Percentiles rank a stretch among this genome's conserved stretches.
Evolutionary conservation across 2,888 invertebrate genomes (phyloP).

Genomic region (Cyclophora albipunctata): DNA sequence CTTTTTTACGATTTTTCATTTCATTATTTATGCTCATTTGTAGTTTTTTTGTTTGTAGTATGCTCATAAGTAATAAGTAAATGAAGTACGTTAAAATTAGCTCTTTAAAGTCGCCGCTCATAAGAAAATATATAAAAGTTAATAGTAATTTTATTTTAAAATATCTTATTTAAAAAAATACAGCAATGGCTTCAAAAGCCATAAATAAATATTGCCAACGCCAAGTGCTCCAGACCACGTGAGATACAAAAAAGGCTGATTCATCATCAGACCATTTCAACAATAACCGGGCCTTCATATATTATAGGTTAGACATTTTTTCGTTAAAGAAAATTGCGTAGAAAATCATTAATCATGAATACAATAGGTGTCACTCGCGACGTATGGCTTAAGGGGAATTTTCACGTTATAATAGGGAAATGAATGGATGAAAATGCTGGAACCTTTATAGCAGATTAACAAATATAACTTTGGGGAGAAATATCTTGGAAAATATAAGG

Average conservation of each 20-base stretch:
- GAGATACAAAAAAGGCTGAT: constrained; percentile 13
- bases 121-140: too few species aligned
- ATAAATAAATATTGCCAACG: background rate
- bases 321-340: constrained; percentile 58
- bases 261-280: constrained; percentile 12
- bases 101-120: too few species aligned
- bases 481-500: too few species aligned
- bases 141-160: too few species aligned
- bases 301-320: constrained; percentile 41
- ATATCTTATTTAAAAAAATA: too few species aligned
- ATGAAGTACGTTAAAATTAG: too few species aligned
- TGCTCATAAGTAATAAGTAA: too few species aligned
- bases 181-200: background rate
- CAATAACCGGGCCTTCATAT: constrained; percentile 24
- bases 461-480: too few species aligned
- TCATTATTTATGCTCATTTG: too few species aligned
- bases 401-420: constrained; percentile 44
- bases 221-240: background rate
- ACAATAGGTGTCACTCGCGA: constrained; percentile 67
- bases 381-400: constrained; percentile 61
- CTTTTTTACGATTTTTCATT: too few species aligned
- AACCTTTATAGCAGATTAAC: too few species aligned
- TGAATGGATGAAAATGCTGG: constrained; percentile 49
- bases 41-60: too few species aligned
- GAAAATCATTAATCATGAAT: constrained; percentile 64